These are phyloP conservation scores for Sorex fumeus DNA, from an alignment of 2,113 vertebrate species.

Conservation along the genomic window DNA sequence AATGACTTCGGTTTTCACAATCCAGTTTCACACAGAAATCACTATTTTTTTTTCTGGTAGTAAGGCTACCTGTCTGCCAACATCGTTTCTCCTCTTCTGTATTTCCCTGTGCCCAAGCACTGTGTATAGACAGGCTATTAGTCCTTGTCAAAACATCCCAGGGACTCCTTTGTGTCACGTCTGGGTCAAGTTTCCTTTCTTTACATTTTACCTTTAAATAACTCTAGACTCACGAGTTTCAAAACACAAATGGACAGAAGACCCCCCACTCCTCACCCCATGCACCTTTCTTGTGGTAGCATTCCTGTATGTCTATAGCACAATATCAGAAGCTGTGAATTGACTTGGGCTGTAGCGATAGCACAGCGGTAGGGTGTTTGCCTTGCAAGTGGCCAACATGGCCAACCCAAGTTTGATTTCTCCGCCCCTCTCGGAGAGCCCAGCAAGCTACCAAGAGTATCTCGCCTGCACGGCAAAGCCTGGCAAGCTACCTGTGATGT, in stretches of 20 bases:
- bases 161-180: neutral
- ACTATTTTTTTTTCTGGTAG: neutral
- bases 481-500: no score
- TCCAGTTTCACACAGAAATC: neutral
- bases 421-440: no score
- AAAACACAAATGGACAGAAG: neutral
- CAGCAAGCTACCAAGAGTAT: no score
- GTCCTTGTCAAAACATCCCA: neutral
- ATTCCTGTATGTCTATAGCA: neutral
- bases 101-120: neutral
- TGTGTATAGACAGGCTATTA: neutral
- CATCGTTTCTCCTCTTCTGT: neutral
- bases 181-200: neutral
- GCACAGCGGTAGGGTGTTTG: no score
- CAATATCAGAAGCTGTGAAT: neutral
- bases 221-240: neutral
- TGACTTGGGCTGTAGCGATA: no score
- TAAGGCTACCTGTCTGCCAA: neutral
- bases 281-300: neutral
- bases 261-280: neutral
- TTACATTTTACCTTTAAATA: slow-evolving; percentile 22
- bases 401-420: no score
- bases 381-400: no score
- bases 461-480: no score
- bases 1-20: neutral